Evolutionary conservation across 1,140 invertebrate genomes (phyloP).

Genomic region (Drosophila nasuta): DNA sequence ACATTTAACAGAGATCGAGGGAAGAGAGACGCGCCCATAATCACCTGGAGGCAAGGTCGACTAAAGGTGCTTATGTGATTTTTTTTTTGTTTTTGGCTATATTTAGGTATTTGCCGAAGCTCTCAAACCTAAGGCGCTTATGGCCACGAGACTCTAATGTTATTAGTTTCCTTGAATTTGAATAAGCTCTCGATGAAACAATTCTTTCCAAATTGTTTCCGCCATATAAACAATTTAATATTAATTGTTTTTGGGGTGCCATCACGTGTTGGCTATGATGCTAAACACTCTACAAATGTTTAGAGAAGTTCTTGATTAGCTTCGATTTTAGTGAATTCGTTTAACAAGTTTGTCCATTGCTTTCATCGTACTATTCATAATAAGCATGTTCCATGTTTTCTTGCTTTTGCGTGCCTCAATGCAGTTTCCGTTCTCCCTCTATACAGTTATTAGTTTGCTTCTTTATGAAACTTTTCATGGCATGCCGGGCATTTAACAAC

Average conservation of each 20-base stretch:
- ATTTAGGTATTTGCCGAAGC: neutral
- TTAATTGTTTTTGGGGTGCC: conserved; percentile 10
- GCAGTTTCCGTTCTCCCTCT: conserved; percentile 19
- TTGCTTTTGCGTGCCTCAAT: conserved; percentile 24
- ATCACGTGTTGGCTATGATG: conserved; percentile 4
- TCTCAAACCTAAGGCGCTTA: conserved; percentile 13
- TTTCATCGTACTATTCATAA: conserved; percentile 29
- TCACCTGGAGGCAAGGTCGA: conserved; percentile 14
- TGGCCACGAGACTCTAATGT: neutral
- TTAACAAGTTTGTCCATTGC: conserved; percentile 29
- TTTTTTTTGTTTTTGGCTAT: neutral
- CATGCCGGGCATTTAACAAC: conserved; percentile 29
- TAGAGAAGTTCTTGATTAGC: conserved; percentile 50
- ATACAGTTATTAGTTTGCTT: neutral
- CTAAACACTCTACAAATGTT: neutral
- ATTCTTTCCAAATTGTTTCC: neutral
- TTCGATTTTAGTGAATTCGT: conserved; percentile 22
- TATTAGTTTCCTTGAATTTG: neutral
- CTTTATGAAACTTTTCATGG: conserved; percentile 6
- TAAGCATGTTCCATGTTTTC: too few species aligned
- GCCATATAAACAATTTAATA: conserved; percentile 10
- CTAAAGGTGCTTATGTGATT: conserved; percentile 5
- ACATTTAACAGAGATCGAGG: neutral
- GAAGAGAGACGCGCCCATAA: neutral
- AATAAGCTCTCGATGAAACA: neutral